Percentiles rank a stretch among this genome's conserved stretches.
These are phyloP conservation scores for Pachycephala philippinensis DNA, from an alignment of 2,113 vertebrate species.

Conservation along the genomic window DNA sequence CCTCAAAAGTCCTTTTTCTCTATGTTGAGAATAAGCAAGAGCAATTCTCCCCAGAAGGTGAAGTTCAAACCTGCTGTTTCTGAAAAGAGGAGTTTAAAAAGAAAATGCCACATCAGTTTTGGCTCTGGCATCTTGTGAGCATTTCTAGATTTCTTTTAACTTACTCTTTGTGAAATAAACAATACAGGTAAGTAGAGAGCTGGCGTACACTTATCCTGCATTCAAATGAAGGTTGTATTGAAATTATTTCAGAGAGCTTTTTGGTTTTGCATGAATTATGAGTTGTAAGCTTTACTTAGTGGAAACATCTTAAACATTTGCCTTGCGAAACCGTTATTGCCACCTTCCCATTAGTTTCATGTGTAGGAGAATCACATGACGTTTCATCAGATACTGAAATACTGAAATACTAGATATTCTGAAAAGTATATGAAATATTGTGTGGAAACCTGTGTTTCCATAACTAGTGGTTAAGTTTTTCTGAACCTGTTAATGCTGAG, in stretches of 20 bases:
- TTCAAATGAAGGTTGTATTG: background rate
- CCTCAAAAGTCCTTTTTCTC: background rate
- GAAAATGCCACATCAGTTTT: slow-evolving; percentile 12
- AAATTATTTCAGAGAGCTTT: background rate
- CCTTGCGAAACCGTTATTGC: background rate
- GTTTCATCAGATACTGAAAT: background rate
- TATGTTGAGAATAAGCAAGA: background rate
- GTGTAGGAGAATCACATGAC: background rate
- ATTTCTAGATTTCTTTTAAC: slow-evolving; percentile 22
- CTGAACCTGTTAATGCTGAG: background rate
- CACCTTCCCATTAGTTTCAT: background rate
- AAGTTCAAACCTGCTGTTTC: slow-evolving; percentile 32
- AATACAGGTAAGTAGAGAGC: background rate
- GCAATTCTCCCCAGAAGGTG: slow-evolving; percentile 1
- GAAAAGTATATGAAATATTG: background rate
- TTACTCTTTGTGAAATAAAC: slow-evolving; percentile 25
- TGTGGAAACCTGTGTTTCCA: background rate
- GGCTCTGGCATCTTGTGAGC: background rate
- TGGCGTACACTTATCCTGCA: background rate
- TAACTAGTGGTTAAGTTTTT: background rate
- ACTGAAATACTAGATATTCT: background rate
- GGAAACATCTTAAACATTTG: background rate
- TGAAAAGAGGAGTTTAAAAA: slow-evolving; percentile 2
- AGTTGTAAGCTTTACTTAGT: background rate
- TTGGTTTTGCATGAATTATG: background rate